A percentile compares a stretch with the other conserved stretches of the same genome.
phyloP scores from a whole-genome alignment of 1,140 invertebrate species.

The Zaprionus capensis region DNA sequence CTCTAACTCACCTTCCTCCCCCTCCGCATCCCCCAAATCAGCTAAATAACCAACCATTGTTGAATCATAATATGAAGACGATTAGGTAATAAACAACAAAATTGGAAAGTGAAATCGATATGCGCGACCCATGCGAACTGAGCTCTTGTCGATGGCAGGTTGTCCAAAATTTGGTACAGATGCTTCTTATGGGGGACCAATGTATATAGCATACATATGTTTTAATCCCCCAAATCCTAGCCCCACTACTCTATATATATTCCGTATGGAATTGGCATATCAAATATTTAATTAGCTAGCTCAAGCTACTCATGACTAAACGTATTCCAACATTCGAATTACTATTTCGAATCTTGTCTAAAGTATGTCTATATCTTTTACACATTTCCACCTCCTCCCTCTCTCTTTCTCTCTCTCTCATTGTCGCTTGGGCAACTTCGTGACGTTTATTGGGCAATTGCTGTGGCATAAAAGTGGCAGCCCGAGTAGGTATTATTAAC shows the following conservation, averaged over 20 bases:
- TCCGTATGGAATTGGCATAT: background rate
- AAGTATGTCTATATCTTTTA: background rate
- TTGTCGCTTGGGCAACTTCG: background rate
- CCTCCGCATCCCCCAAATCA: background rate
- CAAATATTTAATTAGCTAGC: background rate
- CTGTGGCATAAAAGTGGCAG: conserved; percentile 11
- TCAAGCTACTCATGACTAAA: background rate
- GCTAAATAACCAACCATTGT: conserved; percentile 1
- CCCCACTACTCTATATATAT: background rate
- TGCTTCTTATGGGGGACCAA: background rate
- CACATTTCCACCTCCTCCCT: background rate
- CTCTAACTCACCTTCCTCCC: background rate
- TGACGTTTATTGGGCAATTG: conserved; percentile 26
- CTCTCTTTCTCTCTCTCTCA: background rate
- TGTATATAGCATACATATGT: background rate
- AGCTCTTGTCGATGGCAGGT: background rate
- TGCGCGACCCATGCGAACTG: background rate
- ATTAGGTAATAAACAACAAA: conserved; percentile 12
- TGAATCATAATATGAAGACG: conserved; percentile 11
- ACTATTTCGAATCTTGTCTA: background rate
- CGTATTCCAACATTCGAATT: background rate
- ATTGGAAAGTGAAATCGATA: conserved; percentile 10
- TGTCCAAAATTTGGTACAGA: background rate
- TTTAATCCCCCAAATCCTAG: background rate
- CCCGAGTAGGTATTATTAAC: conserved; percentile 27